A percentile compares a stretch with the other conserved stretches of the same genome.
Conservation (phyloP, 2,113 vertebrate genomes). For the Odobenus rosmarus region DNA sequence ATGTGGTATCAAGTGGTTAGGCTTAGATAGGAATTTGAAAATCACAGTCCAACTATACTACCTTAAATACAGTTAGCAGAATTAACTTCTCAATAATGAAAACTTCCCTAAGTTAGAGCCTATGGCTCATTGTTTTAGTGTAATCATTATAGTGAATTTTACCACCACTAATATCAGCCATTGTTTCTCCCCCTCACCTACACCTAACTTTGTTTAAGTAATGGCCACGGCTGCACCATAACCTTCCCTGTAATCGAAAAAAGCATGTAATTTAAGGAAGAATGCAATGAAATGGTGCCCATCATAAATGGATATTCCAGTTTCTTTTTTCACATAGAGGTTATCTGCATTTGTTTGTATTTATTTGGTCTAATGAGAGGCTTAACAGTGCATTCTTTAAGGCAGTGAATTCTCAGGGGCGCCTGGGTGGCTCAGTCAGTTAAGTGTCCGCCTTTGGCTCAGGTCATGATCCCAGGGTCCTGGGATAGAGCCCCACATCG, state of each 20-base stretch:
- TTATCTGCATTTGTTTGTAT: not conserved
- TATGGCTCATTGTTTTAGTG: not conserved
- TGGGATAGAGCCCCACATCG: too few species aligned
- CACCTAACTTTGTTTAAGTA: not conserved
- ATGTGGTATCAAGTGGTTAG: conserved; percentile 23
- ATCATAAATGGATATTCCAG: not conserved
- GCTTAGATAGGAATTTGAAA: conserved; percentile 39
- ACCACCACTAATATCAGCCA: not conserved
- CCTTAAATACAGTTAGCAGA: not conserved
- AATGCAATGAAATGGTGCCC: not conserved
- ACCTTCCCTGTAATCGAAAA: not conserved
- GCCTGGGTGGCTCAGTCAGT: too few species aligned
- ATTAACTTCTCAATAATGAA: not conserved
- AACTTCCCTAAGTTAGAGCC: not conserved
- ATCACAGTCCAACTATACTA: conserved; percentile 12
- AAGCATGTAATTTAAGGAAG: not conserved
- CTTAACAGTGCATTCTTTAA: conserved; percentile 30
- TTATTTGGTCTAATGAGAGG: not conserved
- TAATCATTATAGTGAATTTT: not conserved
- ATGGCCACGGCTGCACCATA: not conserved
- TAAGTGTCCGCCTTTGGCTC: too few species aligned
- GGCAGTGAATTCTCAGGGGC: conserved; percentile 16
- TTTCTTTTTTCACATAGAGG: conserved; percentile 8
- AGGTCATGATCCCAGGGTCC: too few species aligned
- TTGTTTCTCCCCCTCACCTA: not conserved